Conservation (phyloP, 1,140 invertebrate species). For the Platyscapa corneri region DNA sequence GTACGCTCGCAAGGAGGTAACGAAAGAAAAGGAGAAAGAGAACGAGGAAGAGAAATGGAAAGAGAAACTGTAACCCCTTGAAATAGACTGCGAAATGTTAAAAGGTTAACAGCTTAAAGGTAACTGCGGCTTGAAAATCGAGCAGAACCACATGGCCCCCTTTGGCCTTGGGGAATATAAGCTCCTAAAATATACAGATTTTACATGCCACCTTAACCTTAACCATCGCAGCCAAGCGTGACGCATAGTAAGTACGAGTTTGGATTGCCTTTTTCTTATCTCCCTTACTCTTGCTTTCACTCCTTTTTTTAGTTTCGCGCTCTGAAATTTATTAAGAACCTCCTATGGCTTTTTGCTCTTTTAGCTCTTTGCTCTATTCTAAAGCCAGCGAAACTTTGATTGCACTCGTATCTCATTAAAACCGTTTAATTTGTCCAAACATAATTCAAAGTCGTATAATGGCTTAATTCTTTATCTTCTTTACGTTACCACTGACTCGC, state of each 20-base stretch:
- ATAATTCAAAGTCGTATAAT: no score
- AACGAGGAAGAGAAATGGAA: not conserved
- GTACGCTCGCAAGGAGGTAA: not conserved
- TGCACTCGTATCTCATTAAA: no score
- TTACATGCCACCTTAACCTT: conserved; percentile 42
- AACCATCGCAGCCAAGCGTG: conserved; percentile 17
- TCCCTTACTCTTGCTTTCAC: not conserved
- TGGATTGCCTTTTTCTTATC: not conserved
- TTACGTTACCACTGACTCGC: no score
- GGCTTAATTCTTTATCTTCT: no score
- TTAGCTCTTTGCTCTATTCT: no score
- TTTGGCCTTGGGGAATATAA: conserved; percentile 9
- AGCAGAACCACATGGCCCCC: conserved; percentile 30
- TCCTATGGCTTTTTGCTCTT: no score
- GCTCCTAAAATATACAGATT: conserved; percentile 43
- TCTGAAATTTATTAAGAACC: no score
- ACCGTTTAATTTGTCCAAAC: no score
- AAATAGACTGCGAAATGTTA: conserved; percentile 42
- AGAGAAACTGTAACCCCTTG: conserved; percentile 29
- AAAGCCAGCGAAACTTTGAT: no score
- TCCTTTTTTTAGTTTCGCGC: no score
- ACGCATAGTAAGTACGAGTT: conserved; percentile 8
- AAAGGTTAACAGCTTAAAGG: conserved; percentile 45
- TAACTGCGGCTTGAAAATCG: conserved; percentile 6
- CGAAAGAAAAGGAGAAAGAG: not conserved